Percentiles rank a stretch among this genome's conserved stretches.
phyloP scores from a whole-genome alignment of 1,140 invertebrate genomes.

The Homarus americanus region DNA sequence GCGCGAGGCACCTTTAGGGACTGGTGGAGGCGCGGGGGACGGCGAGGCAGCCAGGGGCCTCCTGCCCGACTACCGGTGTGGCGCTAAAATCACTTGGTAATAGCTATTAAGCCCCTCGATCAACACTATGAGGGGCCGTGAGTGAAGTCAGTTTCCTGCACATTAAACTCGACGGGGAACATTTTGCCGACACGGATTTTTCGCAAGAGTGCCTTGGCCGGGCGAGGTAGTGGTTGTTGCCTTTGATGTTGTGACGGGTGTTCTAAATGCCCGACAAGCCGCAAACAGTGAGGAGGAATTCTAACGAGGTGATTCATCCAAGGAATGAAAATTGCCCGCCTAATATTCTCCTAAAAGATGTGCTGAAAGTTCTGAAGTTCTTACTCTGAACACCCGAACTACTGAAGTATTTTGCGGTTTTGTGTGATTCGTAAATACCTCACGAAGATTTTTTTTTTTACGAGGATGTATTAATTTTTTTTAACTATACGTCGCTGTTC shows the following conservation, averaged over 20 bases:
- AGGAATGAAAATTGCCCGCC: constrained; percentile 27
- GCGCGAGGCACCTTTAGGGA: neutral
- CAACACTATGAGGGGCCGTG: constrained; percentile 59
- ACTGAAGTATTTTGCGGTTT: too few relatives aligned
- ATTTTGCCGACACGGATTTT: constrained; percentile 44
- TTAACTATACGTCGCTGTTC: too few relatives aligned
- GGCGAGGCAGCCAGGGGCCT: neutral
- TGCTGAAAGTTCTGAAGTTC: too few relatives aligned
- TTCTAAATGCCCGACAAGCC: constrained; percentile 41
- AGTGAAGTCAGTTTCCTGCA: constrained; percentile 63
- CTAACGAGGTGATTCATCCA: constrained; percentile 13
- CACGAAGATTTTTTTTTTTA: too few relatives aligned
- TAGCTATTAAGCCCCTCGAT: constrained; percentile 66
- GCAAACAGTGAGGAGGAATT: constrained; percentile 21
- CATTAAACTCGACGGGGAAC: constrained; percentile 55
- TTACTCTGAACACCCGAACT: too few relatives aligned
- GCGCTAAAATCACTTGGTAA: constrained; percentile 71
- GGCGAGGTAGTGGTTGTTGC: constrained; percentile 29
- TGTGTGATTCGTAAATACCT: too few relatives aligned
- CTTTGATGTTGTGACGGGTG: constrained; percentile 23
- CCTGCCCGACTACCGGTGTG: constrained; percentile 22
- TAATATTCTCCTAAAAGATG: neutral
- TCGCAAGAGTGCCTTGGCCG: constrained; percentile 22
- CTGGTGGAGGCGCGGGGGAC: neutral
- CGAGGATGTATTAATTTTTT: too few relatives aligned